phyloP scores from a whole-genome alignment of 2,113 vertebrate species.

The Balaeniceps rex region DNA sequence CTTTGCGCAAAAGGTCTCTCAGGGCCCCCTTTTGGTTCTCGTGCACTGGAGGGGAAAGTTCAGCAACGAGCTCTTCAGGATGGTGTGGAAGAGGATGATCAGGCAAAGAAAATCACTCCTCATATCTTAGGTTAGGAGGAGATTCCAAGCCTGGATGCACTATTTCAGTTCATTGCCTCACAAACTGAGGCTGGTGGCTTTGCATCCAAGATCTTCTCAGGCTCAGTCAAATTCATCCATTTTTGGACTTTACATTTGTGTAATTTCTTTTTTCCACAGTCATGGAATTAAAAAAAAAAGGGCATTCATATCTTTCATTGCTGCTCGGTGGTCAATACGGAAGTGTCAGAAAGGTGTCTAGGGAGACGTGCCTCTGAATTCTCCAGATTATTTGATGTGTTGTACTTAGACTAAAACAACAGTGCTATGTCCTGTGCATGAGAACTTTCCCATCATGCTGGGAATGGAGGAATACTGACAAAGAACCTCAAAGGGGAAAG shows the following conservation, averaged over 20 bases:
- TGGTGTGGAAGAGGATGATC: not conserved
- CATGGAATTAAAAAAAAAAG: not conserved
- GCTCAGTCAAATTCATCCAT: not conserved
- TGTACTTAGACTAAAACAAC: not conserved
- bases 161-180: not conserved
- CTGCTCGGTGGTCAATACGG: not conserved
- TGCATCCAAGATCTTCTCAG: not conserved
- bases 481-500: not conserved
- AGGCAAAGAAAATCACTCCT: not conserved
- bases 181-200: not conserved
- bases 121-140: not conserved
- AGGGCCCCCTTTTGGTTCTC: not conserved
- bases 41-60: accelerated
- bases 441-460: not conserved
- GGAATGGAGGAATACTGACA: not conserved
- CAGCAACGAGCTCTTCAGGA: not conserved
- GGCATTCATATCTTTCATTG: not conserved
- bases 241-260: not conserved
- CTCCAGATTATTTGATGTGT: not conserved
- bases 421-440: not conserved
- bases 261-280: not conserved
- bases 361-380: not conserved
- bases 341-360: not conserved
- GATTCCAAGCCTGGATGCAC: not conserved
- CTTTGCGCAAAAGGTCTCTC: not conserved